Percentiles rank a stretch among this genome's conserved stretches.
These are phyloP conservation scores for Bursaphelenchus mucronatus DNA, from an alignment of 1,140 invertebrate species.

Conservation along the genomic window DNA sequence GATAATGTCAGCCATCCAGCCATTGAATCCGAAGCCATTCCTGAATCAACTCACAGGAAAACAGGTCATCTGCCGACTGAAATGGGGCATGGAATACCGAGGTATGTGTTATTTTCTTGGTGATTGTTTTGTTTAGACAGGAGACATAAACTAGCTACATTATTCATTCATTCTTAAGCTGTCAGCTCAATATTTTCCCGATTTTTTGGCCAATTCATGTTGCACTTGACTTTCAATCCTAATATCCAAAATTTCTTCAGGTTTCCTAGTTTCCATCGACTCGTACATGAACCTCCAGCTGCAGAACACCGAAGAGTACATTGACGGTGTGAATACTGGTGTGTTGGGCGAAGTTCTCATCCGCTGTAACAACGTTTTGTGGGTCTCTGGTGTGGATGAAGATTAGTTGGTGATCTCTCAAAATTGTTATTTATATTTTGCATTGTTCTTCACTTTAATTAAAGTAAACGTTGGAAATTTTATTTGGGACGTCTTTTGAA, in stretches of 20 bases:
- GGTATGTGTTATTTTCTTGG: conserved; percentile 65
- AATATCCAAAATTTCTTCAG: conserved; percentile 33
- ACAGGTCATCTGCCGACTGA: conserved; percentile 91
- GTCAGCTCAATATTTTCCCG: background rate
- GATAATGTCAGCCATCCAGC: conserved; percentile 62
- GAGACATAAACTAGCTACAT: background rate
- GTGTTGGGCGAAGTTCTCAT: conserved; percentile 94
- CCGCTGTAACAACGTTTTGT: conserved; percentile 93
- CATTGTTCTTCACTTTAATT: too few species aligned
- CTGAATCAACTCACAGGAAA: conserved; percentile 95
- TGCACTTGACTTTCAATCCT: conserved; percentile 9
- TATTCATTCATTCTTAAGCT: background rate
- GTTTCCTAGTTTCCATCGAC: conserved; percentile 88
- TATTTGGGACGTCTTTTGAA: too few species aligned
- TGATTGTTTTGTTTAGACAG: background rate
- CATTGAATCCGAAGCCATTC: conserved; percentile 98
- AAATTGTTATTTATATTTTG: conserved; percentile 1
- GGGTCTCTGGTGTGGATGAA: conserved; percentile 89
- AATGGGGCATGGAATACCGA: conserved; percentile 99
- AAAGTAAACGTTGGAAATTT: too few species aligned
- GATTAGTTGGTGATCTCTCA: background rate
- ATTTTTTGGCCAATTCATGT: background rate
- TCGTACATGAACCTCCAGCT: conserved; percentile 98
- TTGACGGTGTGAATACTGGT: conserved; percentile 79
- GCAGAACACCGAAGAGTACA: conserved; percentile 93